Conservation (phyloP, 35 echinoderm and acorn worm genomes). For the Apostichopus japonicus region DNA sequence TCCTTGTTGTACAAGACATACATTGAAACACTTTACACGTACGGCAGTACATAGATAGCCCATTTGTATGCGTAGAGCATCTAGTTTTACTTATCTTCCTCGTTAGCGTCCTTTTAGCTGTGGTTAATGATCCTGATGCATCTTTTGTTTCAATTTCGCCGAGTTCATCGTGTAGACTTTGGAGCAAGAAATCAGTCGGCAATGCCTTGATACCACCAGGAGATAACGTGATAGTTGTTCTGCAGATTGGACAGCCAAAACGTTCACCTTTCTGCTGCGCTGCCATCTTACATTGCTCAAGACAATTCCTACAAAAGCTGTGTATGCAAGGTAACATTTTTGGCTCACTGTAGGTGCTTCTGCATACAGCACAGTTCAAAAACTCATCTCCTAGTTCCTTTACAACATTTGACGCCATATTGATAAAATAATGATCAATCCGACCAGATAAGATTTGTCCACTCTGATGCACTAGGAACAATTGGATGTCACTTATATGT, state of each 20-base stretch:
- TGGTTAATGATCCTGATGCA: not conserved
- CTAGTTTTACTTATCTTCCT: conserved; percentile 33
- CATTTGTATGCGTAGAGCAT: conserved; percentile 25
- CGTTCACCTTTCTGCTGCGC: conserved; percentile 7
- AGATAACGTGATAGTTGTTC: not conserved
- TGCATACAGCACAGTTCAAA: conserved; percentile 53
- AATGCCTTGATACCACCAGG: conserved; percentile 24
- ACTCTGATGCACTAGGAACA: no score
- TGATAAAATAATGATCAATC: not conserved
- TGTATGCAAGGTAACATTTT: conserved; percentile 53
- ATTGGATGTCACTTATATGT: no score
- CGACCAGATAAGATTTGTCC: no score
- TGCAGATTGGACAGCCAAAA: conserved; percentile 49
- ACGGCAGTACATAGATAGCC: conserved; percentile 32
- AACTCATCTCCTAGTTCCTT: conserved; percentile 45
- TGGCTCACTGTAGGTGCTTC: conserved; percentile 17
- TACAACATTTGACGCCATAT: conserved; percentile 48
- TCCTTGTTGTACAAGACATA: conserved; percentile 30
- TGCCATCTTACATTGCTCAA: conserved; percentile 15
- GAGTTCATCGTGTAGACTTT: conserved; percentile 27
- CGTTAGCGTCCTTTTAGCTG: conserved; percentile 2
- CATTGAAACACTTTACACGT: conserved; percentile 44
- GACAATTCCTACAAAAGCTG: conserved; percentile 58
- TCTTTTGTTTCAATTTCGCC: conserved; percentile 35
- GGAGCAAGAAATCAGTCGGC: conserved; percentile 47